Evolutionary conservation across 2,888 invertebrate genomes (phyloP).

Genomic region (Syritta pipiens): DNA sequence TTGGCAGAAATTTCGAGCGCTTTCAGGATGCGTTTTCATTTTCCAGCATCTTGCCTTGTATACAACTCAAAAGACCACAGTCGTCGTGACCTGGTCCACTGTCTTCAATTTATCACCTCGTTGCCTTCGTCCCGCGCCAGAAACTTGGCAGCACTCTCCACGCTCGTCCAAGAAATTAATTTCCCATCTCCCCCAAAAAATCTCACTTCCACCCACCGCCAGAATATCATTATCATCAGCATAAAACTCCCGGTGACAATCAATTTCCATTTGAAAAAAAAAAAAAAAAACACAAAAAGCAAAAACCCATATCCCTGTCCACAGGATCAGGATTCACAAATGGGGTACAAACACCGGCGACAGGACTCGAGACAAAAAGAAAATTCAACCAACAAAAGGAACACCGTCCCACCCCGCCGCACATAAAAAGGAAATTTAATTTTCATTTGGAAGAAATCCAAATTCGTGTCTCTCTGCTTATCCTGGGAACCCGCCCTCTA

Average conservation of each 20-base stretch:
- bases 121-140: no score
- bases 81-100: no score
- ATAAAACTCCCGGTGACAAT: conserved; percentile 35
- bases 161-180: conserved; percentile 4
- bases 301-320: no score
- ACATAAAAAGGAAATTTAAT: conserved; percentile 62
- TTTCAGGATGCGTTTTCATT: no score
- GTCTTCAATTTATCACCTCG: no score
- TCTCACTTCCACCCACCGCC: background rate
- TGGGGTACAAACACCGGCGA: no score
- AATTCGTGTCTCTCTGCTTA: conserved; percentile 48
- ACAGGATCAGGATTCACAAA: no score
- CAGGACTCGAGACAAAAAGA: conserved; percentile 44
- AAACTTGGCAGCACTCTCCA: conserved; percentile 2
- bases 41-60: no score
- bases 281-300: conserved; percentile 12
- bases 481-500: conserved; percentile 16
- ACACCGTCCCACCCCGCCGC: no score
- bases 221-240: conserved; percentile 30
- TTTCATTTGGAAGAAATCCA: conserved; percentile 65
- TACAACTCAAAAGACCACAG: no score
- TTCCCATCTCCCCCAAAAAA: conserved; percentile 8
- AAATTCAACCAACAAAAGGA: no score
- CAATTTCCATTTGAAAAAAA: conserved; percentile 53
- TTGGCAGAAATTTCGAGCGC: no score